Evolutionary conservation across 2,113 vertebrate genomes (phyloP).

Genomic region (Sarotherodon lohbergeri): DNA sequence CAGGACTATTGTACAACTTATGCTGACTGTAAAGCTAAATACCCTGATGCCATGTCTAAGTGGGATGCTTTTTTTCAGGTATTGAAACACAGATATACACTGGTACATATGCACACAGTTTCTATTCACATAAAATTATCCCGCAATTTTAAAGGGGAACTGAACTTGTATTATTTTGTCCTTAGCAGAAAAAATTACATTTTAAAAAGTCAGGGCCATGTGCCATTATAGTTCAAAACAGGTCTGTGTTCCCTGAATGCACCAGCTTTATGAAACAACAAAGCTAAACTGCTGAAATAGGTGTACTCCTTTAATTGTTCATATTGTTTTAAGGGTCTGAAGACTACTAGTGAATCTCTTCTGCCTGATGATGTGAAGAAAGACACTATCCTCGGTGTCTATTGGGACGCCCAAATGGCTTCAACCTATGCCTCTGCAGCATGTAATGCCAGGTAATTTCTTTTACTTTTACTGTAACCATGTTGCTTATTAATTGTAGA

Average conservation of each 20-base stretch:
- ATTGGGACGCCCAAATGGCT: constrained; percentile 47
- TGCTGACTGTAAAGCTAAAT: constrained; percentile 30
- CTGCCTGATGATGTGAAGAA: constrained; percentile 53
- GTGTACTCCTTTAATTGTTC: background rate
- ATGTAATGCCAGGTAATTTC: constrained; percentile 33
- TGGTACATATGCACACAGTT: background rate
- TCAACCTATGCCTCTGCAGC: constrained; percentile 24
- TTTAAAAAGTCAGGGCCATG: background rate
- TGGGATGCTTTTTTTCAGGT: constrained; percentile 68
- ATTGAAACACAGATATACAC: background rate
- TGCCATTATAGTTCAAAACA: rapidly evolving
- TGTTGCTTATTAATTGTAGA: background rate
- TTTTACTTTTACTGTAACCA: background rate
- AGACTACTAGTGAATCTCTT: background rate
- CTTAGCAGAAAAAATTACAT: background rate
- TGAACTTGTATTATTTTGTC: background rate
- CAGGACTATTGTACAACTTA: constrained; percentile 54
- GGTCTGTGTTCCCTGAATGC: background rate
- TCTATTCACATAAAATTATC: rapidly evolving
- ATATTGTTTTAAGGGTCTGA: constrained; percentile 50
- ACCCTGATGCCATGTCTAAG: constrained; percentile 53
- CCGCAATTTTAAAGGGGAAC: rapidly evolving
- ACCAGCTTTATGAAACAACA: background rate
- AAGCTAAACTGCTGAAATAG: background rate
- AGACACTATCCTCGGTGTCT: constrained; percentile 53